Evolutionary conservation across 2,888 invertebrate species (phyloP).

Genomic region (Seira sanloemensis): DNA sequence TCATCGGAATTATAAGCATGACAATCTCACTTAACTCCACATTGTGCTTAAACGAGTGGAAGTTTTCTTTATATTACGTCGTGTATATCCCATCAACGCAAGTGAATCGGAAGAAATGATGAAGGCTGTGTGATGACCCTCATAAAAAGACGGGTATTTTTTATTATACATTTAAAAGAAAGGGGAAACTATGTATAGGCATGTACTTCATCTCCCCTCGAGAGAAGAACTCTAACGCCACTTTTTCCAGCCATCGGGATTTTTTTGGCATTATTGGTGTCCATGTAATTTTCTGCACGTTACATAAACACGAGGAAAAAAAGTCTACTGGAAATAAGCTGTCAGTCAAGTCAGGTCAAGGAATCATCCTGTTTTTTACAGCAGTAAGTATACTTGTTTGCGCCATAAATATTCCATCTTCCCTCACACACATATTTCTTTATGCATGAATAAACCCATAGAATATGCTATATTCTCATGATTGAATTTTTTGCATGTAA

Average conservation of each 20-base stretch:
- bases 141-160: not conserved
- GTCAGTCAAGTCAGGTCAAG: constrained; percentile 28
- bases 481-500: too few species aligned
- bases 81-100: not conserved
- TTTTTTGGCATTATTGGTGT: not conserved
- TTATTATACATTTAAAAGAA: not conserved
- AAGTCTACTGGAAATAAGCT: constrained; percentile 24
- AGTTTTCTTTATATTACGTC: not conserved
- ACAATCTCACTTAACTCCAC: too few species aligned
- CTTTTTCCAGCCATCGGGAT: not conserved
- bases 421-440: too few species aligned
- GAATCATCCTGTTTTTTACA: too few species aligned
- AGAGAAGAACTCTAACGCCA: too few species aligned
- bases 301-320: not conserved
- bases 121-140: not conserved
- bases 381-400: too few species aligned
- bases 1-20: too few species aligned
- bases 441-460: too few species aligned
- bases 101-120: not conserved
- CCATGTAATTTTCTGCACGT: not conserved
- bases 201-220: too few species aligned
- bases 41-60: too few species aligned
- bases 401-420: too few species aligned
- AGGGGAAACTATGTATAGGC: not conserved
- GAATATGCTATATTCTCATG: too few species aligned